Evolutionary conservation across 2,888 invertebrate genomes (phyloP).

Genomic region (Eudemis profundana): DNA sequence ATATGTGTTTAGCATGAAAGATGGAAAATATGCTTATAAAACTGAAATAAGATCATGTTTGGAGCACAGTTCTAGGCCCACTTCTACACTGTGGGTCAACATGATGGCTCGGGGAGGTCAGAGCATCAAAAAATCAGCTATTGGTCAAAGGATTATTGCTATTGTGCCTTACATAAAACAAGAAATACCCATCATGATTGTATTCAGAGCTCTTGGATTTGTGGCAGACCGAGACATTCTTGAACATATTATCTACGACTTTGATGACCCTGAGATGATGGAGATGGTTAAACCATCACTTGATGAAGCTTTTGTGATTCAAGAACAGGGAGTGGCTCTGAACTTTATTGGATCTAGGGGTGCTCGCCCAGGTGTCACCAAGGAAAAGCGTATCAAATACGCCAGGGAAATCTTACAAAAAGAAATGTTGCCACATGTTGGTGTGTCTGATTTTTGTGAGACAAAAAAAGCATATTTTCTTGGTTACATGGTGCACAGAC

Average conservation of each 20-base stretch:
- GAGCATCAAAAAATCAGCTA: conserved; percentile 99
- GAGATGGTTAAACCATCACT: conserved; percentile 99
- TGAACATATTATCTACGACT: conserved; percentile 99
- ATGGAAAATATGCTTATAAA: conserved; percentile 99
- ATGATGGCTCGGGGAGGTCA: conserved; percentile 99
- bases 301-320: conserved; percentile 99
- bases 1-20: conserved; percentile 99
- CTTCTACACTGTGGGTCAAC: conserved; percentile 99
- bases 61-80: conserved; percentile 93
- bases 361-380: conserved; percentile 98
- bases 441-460: conserved; percentile 99
- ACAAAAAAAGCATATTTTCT: conserved; percentile 99
- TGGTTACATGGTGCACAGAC: conserved; percentile 99
- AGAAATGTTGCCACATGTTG: conserved; percentile 99
- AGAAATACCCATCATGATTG: conserved; percentile 99
- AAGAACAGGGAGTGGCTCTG: conserved; percentile 99
- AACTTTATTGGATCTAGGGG: conserved; percentile 99
- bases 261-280: conserved; percentile 99
- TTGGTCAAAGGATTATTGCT: conserved; percentile 99
- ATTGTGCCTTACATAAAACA: conserved; percentile 99
- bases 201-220: conserved; percentile 99
- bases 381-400: conserved; percentile 99
- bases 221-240: conserved; percentile 99
- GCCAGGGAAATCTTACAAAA: conserved; percentile 99
- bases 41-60: conserved; percentile 96